Base-by-base conservation (phyloP, 2,888 invertebrate species). In the Hyposoter dolosus region DNA sequence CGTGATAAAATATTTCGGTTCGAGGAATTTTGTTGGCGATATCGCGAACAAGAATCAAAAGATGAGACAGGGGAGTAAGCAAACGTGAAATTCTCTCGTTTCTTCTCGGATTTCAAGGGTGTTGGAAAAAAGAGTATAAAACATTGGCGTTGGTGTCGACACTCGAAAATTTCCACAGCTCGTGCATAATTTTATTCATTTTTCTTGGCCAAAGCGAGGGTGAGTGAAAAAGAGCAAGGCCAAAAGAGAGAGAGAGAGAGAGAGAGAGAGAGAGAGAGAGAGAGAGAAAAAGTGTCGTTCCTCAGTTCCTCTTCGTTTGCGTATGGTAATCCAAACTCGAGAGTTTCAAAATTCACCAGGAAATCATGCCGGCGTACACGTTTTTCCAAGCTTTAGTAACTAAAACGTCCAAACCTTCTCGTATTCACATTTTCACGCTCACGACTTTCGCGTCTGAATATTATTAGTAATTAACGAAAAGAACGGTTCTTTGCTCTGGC, bases 401-500 rank as follows among this genome's bases (percentile, higher is more conserved):
- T 53, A 66, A 69, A 77, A 78, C 71, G 50, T 50, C 47, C 68
- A 35, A 40, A 60, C 77, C 68, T 69, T 32, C 71, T 53, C 69
- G 60, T 53, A 45, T 85, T 72, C 90, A 90, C 89, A 90, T 90
- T 90, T 91, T 89, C 90, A 87, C 86, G 85, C 86, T 83, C 77
- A 53, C 75, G 69, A 56, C 35, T 40, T 56, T 82, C 63, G 45
- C 77, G 71, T 86, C 93, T 93, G 94, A 93, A 94, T 94, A 93
- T 93, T 93, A 94, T 94, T 94, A 93, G 93, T 93, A 93, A 94
- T 94, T 93, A 93, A 91, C 92, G 90, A 88, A 90, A 92, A 90
- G 90, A 91, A 88, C 87, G 60, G 79, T 71, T 84, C 74, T 75
- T 76, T 60, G 81, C n/a, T 43, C 47, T 53, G 28, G 32, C 47